Base-by-base conservation (phyloP, 2,797 vertebrate genomes). In the Poeciliopsis turneri region DNA sequence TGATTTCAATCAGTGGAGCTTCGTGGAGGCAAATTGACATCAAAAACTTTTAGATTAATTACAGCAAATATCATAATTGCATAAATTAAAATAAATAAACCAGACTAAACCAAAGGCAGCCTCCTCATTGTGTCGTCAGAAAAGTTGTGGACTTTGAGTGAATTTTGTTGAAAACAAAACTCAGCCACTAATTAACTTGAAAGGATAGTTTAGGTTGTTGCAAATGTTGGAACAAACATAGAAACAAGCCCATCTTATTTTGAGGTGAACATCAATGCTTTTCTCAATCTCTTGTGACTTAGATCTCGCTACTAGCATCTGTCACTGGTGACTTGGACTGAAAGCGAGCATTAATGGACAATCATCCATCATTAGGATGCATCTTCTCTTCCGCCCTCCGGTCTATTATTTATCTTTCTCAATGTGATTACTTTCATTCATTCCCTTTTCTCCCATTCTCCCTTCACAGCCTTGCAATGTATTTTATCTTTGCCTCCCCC, bases 391-490 rank as follows among this genome's bases (percentile, higher is more conserved):
- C n/a, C 0, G 69, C n/a, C 55, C 70, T n/a, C 64, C 68, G 46
- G 57, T 72, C 75, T 5, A 78, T 79, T 23, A 49, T 76, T 66
- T 87, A 73, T 80, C 82, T 93, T 81, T 71, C 43, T 78, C 64
- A 46, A 75, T 73, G 16, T 15, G 13, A 75, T 76, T 55, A 59
- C 47, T 53, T 79, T 82, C 66, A 39, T 11, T 69, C 71, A 28
- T 73, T 61, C 28, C 47, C 28, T 45, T 59, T 49, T 59, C 78
- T 88, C 76, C 79, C 76, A 41, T 69, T 74, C 75, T 79, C 68
- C 79, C 80, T 82, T 92, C 83, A 75, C 76, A 3, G 18, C 84
- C 86, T 47, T 46, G 78, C 90, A 80, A 80, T 66, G 1, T 84
- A 85, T 83, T 72, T 80, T 78, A 74, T 78, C 84, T 73, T 85